Conservation (phyloP, 2,113 vertebrate species). For the Eonycteris spelaea region DNA sequence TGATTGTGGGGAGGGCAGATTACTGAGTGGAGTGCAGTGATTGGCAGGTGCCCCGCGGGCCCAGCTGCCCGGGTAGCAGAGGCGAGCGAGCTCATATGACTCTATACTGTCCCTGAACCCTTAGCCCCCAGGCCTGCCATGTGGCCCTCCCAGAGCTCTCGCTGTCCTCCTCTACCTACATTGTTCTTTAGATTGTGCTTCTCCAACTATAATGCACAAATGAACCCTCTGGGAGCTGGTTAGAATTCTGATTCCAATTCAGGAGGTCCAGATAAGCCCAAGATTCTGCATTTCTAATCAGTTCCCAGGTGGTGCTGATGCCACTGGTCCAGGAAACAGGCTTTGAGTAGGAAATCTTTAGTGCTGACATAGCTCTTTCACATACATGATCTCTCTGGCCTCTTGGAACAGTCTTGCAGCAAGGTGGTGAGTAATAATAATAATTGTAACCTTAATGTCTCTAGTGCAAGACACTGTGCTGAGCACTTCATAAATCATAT, state of each 20-base stretch:
- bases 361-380: not conserved
- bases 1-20: slow-evolving; percentile 54
- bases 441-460: not conserved
- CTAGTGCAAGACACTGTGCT: not conserved
- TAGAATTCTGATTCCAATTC: not conserved
- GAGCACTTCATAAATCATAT: not conserved
- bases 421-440: not conserved
- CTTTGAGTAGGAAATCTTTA: not conserved
- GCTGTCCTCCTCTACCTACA: not conserved
- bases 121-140: not conserved
- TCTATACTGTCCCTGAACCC: not conserved
- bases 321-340: not conserved
- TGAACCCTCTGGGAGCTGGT: not conserved
- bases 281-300: not conserved
- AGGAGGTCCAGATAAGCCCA: not conserved
- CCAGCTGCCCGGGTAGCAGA: slow-evolving; percentile 48
- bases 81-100: not conserved
- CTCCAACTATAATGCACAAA: not conserved
- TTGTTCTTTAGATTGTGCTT: not conserved
- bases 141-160: not conserved
- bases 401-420: not conserved
- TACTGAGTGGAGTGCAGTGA: not conserved
- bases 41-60: slow-evolving; percentile 45
- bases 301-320: not conserved
- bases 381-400: not conserved